Conservation (phyloP, 2,113 vertebrate genomes). For the Nycticorax nycticorax region DNA sequence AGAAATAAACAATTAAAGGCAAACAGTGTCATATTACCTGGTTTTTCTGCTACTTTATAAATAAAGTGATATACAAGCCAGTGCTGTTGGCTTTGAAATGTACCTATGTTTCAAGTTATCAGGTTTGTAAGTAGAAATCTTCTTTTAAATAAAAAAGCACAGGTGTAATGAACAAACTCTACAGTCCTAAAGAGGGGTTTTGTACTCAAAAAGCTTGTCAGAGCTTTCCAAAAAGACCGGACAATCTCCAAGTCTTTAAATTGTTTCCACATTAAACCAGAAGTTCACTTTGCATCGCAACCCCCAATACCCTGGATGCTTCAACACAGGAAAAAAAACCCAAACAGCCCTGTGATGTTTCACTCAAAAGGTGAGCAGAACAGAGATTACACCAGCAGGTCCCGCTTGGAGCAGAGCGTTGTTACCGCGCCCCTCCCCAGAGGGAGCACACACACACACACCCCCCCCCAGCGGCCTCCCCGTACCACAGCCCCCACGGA, state of each 20-base stretch:
- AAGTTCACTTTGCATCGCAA: not conserved
- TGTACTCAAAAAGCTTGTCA: accelerated
- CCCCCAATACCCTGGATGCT: accelerated
- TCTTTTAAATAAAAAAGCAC: not conserved
- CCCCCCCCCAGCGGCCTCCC: not conserved
- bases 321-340: not conserved
- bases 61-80: accelerated
- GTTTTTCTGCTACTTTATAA: not conserved
- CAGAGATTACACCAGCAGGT: not conserved
- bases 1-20: not conserved
- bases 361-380: not conserved
- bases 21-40: not conserved
- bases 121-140: accelerated
- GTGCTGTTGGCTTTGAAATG: accelerated
- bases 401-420: accelerated
- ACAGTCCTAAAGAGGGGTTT: accelerated
- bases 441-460: not conserved
- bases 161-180: accelerated
- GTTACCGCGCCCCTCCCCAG: not conserved
- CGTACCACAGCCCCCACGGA: not conserved
- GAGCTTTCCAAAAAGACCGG: not conserved
- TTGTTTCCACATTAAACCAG: accelerated
- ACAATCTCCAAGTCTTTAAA: accelerated
- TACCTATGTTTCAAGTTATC: accelerated
- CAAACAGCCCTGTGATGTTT: accelerated